These are phyloP conservation scores for Drosophila pseudotalamancana DNA, from an alignment of 2,888 invertebrate genomes.

Conservation along the genomic window DNA sequence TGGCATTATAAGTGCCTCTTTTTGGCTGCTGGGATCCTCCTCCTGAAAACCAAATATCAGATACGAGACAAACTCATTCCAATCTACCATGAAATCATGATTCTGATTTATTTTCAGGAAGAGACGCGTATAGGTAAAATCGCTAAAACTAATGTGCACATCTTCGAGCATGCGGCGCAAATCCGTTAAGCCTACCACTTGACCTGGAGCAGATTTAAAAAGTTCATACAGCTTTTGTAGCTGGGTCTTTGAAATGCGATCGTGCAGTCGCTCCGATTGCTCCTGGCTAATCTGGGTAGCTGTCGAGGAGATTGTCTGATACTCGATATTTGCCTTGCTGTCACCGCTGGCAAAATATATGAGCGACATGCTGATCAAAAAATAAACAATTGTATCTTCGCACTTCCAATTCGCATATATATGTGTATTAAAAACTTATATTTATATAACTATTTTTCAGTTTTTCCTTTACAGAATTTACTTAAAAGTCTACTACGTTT, in stretches of 20 bases:
- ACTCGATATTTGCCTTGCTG: constrained; percentile 58
- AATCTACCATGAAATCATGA: constrained; percentile 86
- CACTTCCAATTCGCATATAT: constrained; percentile 9
- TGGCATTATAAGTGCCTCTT: constrained; percentile 87
- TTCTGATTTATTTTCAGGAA: constrained; percentile 88
- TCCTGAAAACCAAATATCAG: constrained; percentile 90
- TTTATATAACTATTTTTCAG: constrained; percentile 32
- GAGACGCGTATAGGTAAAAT: constrained; percentile 87
- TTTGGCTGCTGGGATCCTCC: constrained; percentile 87
- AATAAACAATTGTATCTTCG: constrained; percentile 2
- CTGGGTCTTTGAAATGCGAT: constrained; percentile 76
- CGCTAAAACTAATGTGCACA: constrained; percentile 77
- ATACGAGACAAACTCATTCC: constrained; percentile 92
- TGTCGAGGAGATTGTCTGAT: constrained; percentile 74
- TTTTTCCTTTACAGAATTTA: constrained; percentile 32
- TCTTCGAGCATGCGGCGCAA: constrained; percentile 68
- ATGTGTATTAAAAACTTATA: constrained; percentile 37
- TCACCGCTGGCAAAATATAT: constrained; percentile 40
- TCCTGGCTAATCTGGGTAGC: constrained; percentile 34
- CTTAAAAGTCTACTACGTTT: constrained; percentile 55
- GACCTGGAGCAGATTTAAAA: constrained; percentile 57
- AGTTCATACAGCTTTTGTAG: constrained; percentile 69
- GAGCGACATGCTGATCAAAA: constrained; percentile 34
- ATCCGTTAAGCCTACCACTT: constrained; percentile 65
- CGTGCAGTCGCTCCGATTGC: constrained; percentile 79